These are phyloP conservation scores for Hylia prasina DNA, from an alignment of 2,113 vertebrate species.

Conservation along the genomic window DNA sequence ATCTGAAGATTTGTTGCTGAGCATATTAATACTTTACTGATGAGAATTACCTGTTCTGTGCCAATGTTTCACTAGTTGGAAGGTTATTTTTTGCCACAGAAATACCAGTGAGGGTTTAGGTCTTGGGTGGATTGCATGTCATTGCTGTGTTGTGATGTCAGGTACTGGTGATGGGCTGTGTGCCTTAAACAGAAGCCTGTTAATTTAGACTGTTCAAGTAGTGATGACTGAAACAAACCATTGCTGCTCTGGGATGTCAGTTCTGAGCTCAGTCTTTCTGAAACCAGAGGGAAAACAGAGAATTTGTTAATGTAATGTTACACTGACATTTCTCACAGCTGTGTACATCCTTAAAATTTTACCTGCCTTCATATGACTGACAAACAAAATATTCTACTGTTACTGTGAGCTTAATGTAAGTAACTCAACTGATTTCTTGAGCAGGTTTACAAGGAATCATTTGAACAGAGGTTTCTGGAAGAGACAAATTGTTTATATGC, in stretches of 20 bases:
- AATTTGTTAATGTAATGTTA: background rate
- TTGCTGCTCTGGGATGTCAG: background rate
- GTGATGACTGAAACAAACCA: background rate
- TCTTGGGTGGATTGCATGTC: background rate
- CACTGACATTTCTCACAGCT: background rate
- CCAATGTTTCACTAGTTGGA: background rate
- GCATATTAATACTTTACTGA: background rate
- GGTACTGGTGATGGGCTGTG: background rate
- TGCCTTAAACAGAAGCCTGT: background rate
- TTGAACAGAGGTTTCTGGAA: conserved; percentile 81
- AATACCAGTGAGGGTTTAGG: background rate
- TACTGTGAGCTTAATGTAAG: background rate
- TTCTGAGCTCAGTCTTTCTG: background rate
- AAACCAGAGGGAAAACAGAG: background rate
- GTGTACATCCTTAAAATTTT: background rate
- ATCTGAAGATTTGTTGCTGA: background rate
- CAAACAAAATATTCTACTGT: background rate
- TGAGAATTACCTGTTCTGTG: background rate
- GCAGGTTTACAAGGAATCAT: conserved; percentile 82
- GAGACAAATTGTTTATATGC: conserved; percentile 82
- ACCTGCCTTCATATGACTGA: background rate
- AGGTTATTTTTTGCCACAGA: background rate
- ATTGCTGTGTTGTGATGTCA: background rate
- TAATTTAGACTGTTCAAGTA: background rate
- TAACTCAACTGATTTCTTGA: background rate